These are phyloP conservation scores for Scolopax bukidnonensis DNA, from an alignment of 2,797 vertebrate species.

Conservation along the genomic window DNA sequence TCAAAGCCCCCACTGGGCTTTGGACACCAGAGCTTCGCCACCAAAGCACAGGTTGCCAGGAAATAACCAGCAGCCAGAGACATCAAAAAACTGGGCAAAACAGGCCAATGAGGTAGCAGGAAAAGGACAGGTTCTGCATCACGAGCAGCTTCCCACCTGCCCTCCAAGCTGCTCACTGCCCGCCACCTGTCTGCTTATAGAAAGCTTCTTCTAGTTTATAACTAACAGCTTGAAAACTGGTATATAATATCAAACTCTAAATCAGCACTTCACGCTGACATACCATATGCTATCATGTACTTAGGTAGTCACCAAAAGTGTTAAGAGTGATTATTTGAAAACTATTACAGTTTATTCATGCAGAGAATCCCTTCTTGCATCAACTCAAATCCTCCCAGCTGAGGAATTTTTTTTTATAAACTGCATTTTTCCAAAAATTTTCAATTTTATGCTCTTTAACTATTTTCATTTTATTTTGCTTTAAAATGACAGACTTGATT, in stretches of 20 bases:
- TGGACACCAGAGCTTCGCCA: background rate
- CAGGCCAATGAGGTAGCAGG: background rate
- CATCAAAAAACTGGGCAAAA: background rate
- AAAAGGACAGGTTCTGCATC: background rate
- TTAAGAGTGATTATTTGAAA: slow-evolving; percentile 38
- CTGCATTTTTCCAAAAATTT: background rate
- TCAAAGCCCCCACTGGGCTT: background rate
- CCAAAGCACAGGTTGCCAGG: background rate
- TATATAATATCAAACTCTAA: background rate
- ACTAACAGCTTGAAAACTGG: slow-evolving; percentile 19
- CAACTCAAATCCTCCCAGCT: background rate
- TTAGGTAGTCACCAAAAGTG: slow-evolving; percentile 16
- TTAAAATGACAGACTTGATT: background rate
- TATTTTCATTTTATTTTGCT: background rate
- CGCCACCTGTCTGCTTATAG: slow-evolving; percentile 33
- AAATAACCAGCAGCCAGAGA: background rate
- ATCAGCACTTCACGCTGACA: slow-evolving; percentile 13
- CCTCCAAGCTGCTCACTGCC: background rate
- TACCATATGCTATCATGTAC: slow-evolving; percentile 6
- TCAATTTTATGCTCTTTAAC: background rate
- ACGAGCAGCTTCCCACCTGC: background rate
- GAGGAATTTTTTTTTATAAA: background rate
- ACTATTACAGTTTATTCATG: slow-evolving; percentile 40
- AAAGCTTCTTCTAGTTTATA: background rate
- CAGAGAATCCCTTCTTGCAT: slow-evolving; percentile 4